A percentile compares a stretch with the other conserved stretches of the same genome.
phyloP scores from a whole-genome alignment of 2,888 invertebrate genomes.

The Anoplius nigerrimus region DNA sequence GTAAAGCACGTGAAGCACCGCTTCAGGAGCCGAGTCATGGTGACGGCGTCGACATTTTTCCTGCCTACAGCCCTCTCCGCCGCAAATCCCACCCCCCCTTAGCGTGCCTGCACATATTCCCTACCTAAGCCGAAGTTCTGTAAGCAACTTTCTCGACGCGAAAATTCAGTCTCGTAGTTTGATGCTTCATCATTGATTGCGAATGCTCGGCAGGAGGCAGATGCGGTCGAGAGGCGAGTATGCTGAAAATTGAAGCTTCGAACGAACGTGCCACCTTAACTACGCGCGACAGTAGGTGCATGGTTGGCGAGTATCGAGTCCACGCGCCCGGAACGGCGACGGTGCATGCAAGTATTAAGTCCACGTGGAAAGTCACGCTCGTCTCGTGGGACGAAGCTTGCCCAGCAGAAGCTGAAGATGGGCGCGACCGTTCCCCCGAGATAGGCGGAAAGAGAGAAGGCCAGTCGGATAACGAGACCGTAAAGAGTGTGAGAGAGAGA shows the following conservation, averaged over 20 bases:
- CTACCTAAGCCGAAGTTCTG: too few relatives aligned
- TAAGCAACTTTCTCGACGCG: too few relatives aligned
- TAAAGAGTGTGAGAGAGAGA: slow-evolving; percentile 15
- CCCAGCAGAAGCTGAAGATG: slow-evolving; percentile 45
- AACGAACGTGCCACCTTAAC: too few relatives aligned
- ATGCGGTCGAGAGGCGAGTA: not conserved
- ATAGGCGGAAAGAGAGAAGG: not conserved
- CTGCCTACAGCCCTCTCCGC: too few relatives aligned
- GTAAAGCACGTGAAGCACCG: slow-evolving; percentile 44
- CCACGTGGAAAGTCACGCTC: slow-evolving; percentile 60
- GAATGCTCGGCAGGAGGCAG: too few relatives aligned
- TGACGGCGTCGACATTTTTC: not conserved
- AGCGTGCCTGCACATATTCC: too few relatives aligned
- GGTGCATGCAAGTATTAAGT: slow-evolving; percentile 28
- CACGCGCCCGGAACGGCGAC: slow-evolving; percentile 19
- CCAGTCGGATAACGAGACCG: too few relatives aligned
- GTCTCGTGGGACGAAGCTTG: slow-evolving; percentile 50
- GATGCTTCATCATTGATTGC: too few relatives aligned
- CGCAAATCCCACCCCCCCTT: too few relatives aligned
- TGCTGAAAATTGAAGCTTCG: slow-evolving; percentile 24
- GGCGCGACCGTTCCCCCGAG: slow-evolving; percentile 67
- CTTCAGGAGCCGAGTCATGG: not conserved
- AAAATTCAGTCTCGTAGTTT: too few relatives aligned
- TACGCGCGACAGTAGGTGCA: slow-evolving; percentile 43
- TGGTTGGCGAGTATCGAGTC: slow-evolving; percentile 56